Evolutionary conservation across 2,888 invertebrate genomes (phyloP), one percentile per base, ranked within the genome.

Genomic region (Eupithecia subumbrata): DNA sequence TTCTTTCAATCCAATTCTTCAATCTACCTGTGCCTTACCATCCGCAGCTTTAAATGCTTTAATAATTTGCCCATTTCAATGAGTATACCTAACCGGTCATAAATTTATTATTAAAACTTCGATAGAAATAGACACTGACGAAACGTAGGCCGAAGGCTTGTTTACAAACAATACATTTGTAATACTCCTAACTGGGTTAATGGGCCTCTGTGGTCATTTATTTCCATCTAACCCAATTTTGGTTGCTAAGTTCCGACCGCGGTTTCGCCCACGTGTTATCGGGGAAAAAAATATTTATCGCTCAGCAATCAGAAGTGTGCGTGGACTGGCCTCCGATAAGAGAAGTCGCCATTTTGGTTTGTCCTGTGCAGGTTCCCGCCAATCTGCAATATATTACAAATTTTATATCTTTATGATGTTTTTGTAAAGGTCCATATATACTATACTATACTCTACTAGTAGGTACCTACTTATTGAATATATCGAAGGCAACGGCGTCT

Each of bases 161-260:
- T 63, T 63, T 63, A 63, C 63, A 63, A 63, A 64, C 64, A 64
- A 34, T 30, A 64, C 9, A 34, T 64, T 64, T 8, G 22, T 60
- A 56, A 14, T 60, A 60, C 60, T 12, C 14, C 34, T 64, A 34
- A 64, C 18, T 64, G 34, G 64, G 64, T 64, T 64, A 64, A 34
- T 64, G 8, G 34, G 34, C 64, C 7, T 30, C 11, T 63, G 63
- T 63, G 25, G 60, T 64, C 64, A 34, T 30, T 64, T 34, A 34
- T 64, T 64, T 64, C 30, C 3, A 9, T 34, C 30, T 64, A 64
- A 64, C 64, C 34, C 9, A 64, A 34, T 64, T 34, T 64, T 64
- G 30, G 18, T 18, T 30, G 25, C 30, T 25, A 30, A 63, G 8
- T 30, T 63, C 63, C 34, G 30, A 63, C 8, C 22, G 56, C 56